Evolutionary conservation across 2,113 vertebrate genomes (phyloP).

Genomic region (Podarcis cretensis): DNA sequence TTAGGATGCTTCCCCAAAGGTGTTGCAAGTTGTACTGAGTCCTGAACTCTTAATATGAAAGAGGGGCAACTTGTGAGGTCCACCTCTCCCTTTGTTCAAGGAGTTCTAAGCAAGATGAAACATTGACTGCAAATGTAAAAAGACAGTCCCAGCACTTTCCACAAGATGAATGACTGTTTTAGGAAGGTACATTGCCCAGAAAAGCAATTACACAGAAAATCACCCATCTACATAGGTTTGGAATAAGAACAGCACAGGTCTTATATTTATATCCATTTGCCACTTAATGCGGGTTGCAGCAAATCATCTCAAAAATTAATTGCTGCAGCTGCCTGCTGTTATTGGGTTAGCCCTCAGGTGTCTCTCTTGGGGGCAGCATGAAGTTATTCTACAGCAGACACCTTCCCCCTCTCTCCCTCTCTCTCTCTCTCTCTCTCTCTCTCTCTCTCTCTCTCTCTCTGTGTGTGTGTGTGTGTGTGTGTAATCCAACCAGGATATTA

Average conservation of each 20-base stretch:
- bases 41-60: slow-evolving; percentile 8
- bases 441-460: too few species aligned
- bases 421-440: too few species aligned
- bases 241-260: neutral
- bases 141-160: slow-evolving; percentile 20
- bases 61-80: neutral
- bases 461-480: too few species aligned
- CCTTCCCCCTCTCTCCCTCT: neutral
- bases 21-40: neutral
- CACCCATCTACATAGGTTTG: slow-evolving; percentile 8
- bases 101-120: neutral
- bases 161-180: slow-evolving; percentile 3
- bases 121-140: slow-evolving; percentile 2
- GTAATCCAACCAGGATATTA: neutral
- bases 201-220: slow-evolving; percentile 27
- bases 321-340: neutral
- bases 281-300: neutral
- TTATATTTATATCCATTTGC: slow-evolving; percentile 37
- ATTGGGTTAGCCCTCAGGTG: slow-evolving; percentile 7
- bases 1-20: neutral
- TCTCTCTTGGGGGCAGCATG: slow-evolving; percentile 12
- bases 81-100: neutral
- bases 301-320: slow-evolving; percentile 27
- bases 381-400: neutral
- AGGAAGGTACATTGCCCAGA: slow-evolving; percentile 23